These are phyloP conservation scores for Pogonocherus hispidulus DNA, from an alignment of 2,888 invertebrate species.

Conservation along the genomic window DNA sequence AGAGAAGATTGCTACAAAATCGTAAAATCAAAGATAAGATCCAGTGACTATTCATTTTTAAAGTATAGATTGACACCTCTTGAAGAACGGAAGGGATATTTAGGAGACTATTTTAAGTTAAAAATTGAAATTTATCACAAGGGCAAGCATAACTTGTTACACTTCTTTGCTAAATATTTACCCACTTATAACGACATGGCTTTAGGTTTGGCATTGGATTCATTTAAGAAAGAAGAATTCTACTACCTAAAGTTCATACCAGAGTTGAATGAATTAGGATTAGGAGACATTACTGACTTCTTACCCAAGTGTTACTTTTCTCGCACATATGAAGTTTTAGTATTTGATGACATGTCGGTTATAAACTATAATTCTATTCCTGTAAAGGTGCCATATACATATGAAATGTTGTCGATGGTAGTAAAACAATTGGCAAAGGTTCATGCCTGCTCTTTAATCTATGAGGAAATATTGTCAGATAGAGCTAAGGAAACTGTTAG, in stretches of 20 bases:
- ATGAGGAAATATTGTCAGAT: slow-evolving; percentile 50
- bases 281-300: slow-evolving; percentile 46
- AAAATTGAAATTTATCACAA: slow-evolving; percentile 43
- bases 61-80: slow-evolving; percentile 44
- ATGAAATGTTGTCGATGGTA: slow-evolving; percentile 48
- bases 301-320: slow-evolving; percentile 63
- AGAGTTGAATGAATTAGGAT: slow-evolving; percentile 57
- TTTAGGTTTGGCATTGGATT: slow-evolving; percentile 25
- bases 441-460: slow-evolving; percentile 62
- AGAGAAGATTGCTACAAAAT: slow-evolving; percentile 55
- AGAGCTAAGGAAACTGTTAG: slow-evolving; percentile 43
- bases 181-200: slow-evolving; percentile 46
- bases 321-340: slow-evolving; percentile 59
- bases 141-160: slow-evolving; percentile 9
- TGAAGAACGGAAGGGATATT: slow-evolving; percentile 54
- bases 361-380: slow-evolving; percentile 37
- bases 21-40: slow-evolving; percentile 45
- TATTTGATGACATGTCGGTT: slow-evolving; percentile 64
- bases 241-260: slow-evolving; percentile 67
- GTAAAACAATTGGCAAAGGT: slow-evolving; percentile 57
- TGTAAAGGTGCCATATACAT: slow-evolving; percentile 42
- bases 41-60: slow-evolving; percentile 46
- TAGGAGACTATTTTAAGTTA: slow-evolving; percentile 58
- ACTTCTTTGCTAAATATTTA: slow-evolving; percentile 53
- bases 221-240: slow-evolving; percentile 54